Base-by-base conservation (phyloP, 2,888 invertebrate species). In the Tetheella fluctuosa region DNA sequence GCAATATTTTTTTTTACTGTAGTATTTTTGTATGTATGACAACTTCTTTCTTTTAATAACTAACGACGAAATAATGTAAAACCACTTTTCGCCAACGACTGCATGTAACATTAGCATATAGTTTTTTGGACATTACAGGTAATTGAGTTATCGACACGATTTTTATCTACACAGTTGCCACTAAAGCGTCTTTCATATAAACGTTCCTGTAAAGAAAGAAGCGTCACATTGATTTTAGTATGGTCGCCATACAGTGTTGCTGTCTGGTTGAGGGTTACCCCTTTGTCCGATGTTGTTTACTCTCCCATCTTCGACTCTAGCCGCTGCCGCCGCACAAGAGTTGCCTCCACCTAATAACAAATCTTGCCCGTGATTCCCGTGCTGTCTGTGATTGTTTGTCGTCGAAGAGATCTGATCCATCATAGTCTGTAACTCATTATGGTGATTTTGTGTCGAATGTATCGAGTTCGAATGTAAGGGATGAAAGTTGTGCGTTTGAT, bases 221-320 rank as follows among this genome's bases (percentile, higher is more conserved):
- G 70, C 65, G 71, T 79, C 78, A 75, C 69, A 68, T 64, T 68
- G 71, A 59, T 74, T 84, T 92, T 94, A 96, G 93, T 96, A 96
- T 71, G 96, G 96, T 87, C 96, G 93, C 96, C 96, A 96, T 59
- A 96, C 96, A 54, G 96, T 95, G 81, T 96, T 95, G 70, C 94
- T 94, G 65, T 94, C 94, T 63, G 94, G 94, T 70, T 94, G 94
- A 20, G 94, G 94, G 68, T 94, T 94, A n/a, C 95, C 95, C 69
- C 94, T 87, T 70, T 94, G 95, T 34, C 93, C 94, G 39, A 93
- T 80, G 70, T 86, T 93, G 67, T 89, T 93, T n/a, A 91, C 94
- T 71, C 95, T 92, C 3, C 94, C 95, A 68, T 94, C 94, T 71
- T 95, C 94, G 0, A 94, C 93, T 60, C 91, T 84, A 13, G 94